A percentile compares a stretch with the other conserved stretches of the same genome.
phyloP scores from a whole-genome alignment of 2,113 vertebrate species.

The Calonectris borealis region DNA sequence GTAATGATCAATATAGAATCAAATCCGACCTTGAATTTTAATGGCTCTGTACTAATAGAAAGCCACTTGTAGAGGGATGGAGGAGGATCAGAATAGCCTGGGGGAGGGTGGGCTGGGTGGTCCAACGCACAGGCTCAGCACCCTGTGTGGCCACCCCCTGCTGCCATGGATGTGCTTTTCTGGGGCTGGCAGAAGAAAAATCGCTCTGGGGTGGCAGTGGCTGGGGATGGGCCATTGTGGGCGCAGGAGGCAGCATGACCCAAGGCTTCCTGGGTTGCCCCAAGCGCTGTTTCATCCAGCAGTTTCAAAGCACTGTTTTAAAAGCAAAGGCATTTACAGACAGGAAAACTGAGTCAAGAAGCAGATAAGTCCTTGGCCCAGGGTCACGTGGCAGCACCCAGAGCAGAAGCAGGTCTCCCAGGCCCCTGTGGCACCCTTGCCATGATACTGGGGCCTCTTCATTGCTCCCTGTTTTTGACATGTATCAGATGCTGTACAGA shows the following conservation, averaged over 20 bases:
- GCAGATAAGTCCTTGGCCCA: background rate
- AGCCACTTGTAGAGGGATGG: background rate
- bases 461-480: background rate
- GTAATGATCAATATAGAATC: conserved; percentile 56
- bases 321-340: background rate
- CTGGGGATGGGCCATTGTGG: background rate
- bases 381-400: background rate
- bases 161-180: background rate
- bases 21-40: conserved; percentile 56
- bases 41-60: background rate
- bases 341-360: background rate
- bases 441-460: background rate
- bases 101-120: background rate
- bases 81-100: background rate
- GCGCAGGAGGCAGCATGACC: background rate
- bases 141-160: background rate
- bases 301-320: background rate
- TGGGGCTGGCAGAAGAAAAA: background rate
- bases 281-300: background rate
- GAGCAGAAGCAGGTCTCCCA: background rate
- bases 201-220: rapidly evolving
- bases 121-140: background rate
- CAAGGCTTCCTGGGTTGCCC: background rate
- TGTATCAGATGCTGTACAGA: background rate
- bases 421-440: background rate